A percentile compares a stretch with the other conserved stretches of the same genome.
Evolutionary conservation across 2,113 vertebrate species (phyloP).

Genomic region (Felis catus): DNA sequence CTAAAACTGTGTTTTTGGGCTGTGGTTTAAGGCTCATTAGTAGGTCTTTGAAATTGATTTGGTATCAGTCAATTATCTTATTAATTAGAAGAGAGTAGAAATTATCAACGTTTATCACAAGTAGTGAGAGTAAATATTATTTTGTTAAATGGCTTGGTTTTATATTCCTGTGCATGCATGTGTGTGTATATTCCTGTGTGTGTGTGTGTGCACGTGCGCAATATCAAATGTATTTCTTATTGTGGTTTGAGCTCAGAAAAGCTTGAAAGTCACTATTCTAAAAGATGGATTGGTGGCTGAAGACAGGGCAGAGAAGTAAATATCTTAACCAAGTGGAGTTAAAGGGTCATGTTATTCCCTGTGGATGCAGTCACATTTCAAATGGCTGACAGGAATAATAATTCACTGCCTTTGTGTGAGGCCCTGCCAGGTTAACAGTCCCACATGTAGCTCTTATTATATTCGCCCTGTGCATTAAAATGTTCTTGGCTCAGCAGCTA

Average conservation of each 20-base stretch:
- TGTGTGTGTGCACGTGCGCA: background rate
- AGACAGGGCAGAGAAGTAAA: background rate
- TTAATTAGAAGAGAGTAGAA: constrained; percentile 33
- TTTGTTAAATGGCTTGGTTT: constrained; percentile 18
- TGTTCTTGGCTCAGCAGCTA: constrained; percentile 31
- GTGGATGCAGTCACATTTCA: constrained; percentile 31
- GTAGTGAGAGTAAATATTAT: background rate
- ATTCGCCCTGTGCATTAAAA: background rate
- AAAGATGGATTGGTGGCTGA: background rate
- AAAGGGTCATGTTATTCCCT: constrained; percentile 35
- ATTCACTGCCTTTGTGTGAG: constrained; percentile 6
- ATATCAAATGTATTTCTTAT: background rate
- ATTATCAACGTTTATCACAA: background rate
- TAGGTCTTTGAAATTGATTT: background rate
- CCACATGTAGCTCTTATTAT: background rate
- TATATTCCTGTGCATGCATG: background rate
- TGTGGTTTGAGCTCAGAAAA: background rate
- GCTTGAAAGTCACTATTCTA: constrained; percentile 22
- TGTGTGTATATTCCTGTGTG: background rate
- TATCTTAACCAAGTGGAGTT: constrained; percentile 12
- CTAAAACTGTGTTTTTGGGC: background rate
- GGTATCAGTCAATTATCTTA: background rate
- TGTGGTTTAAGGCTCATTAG: background rate
- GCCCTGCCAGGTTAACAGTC: constrained; percentile 23
- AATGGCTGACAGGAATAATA: constrained; percentile 26